Evolutionary conservation across 23 tunicate species (phyloP), one percentile per base, ranked within the genome.

Genomic region (Halocynthia aurantium): DNA sequence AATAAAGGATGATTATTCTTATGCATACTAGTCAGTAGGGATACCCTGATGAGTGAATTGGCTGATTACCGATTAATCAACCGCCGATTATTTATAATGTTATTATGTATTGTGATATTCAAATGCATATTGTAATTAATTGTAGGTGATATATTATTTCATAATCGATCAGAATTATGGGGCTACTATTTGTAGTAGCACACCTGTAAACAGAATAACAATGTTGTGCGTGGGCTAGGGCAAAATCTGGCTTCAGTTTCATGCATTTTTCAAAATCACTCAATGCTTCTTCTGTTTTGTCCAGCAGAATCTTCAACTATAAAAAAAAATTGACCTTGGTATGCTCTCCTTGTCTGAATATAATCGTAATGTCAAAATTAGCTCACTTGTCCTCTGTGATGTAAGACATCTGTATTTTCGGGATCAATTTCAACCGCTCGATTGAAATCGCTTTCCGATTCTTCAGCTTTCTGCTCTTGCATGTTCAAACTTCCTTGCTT

Each of bases 151-250:
- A 31, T 1, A 31, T 31, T 31, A 31, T 31, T 31, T 31, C 44
- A 31, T 31, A 31, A 31, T 31, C 44, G 4, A 31, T 31, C 44
- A 31, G 44, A 31, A 31, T 31, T 4, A 31, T 4, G 44, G 2
- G 44, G 44, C 44, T 31, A 31, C 44, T 31, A 31, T 31, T 31
- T 31, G 44, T 0, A 17, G 5, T 15, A 12, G 2, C 56, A 31
- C 50, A 89, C 96, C 96, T 85, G 90, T 90, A 90, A 15, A 62
- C 77, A 10, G 97, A 87, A 84, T 91, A 91, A 61, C 91, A 85
- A 44, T 71, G 68, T 72, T 91, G 97, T 5, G 97, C 97, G 73
- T 85, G 87, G 18, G 97, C 97, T 67, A 91, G 73, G 8, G 97
- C 91, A 76, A 91, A 91, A 51, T 85, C 87, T 6, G 90, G 91